These are phyloP conservation scores for Neogobius melanostomus DNA, from an alignment of 2,113 vertebrate genomes.

Conservation along the genomic window DNA sequence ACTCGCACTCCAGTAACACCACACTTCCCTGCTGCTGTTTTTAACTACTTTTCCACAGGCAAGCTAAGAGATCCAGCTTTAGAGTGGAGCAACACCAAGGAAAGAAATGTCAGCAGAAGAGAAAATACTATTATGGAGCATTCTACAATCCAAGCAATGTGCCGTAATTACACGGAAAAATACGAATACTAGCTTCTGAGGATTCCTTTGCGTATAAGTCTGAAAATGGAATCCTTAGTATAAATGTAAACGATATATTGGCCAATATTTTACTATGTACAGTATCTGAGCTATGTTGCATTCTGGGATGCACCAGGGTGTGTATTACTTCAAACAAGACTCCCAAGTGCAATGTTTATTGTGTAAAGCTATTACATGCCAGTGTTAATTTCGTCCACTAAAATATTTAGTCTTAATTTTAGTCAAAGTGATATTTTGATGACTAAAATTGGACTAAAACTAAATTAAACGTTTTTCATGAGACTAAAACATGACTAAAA, in stretches of 20 bases:
- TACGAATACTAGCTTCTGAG: slow-evolving; percentile 54
- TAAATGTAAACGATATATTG: not conserved
- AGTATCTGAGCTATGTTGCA: no score
- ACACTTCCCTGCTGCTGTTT: slow-evolving; percentile 45
- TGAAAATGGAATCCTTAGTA: slow-evolving; percentile 57
- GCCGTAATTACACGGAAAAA: slow-evolving; percentile 44
- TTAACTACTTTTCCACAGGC: slow-evolving; percentile 53
- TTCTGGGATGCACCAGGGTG: no score
- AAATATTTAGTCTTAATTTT: no score
- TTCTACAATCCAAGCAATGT: slow-evolving; percentile 26
- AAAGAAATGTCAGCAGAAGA: slow-evolving; percentile 11
- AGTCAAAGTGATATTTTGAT: no score
- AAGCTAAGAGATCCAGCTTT: slow-evolving; percentile 45
- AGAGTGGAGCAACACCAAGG: slow-evolving; percentile 20
- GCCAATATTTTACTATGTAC: no score
- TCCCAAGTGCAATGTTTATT: no score
- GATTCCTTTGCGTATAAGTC: slow-evolving; percentile 50
- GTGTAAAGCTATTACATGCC: no score
- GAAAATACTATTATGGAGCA: slow-evolving; percentile 29
- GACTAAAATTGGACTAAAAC: no score
- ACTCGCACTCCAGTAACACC: not conserved
- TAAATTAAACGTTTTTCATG: no score
- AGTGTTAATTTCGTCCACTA: no score
- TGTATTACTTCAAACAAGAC: no score
- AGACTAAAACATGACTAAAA: no score